phyloP scores from a whole-genome alignment of 1,140 invertebrate genomes.

The Solen grandis region DNA sequence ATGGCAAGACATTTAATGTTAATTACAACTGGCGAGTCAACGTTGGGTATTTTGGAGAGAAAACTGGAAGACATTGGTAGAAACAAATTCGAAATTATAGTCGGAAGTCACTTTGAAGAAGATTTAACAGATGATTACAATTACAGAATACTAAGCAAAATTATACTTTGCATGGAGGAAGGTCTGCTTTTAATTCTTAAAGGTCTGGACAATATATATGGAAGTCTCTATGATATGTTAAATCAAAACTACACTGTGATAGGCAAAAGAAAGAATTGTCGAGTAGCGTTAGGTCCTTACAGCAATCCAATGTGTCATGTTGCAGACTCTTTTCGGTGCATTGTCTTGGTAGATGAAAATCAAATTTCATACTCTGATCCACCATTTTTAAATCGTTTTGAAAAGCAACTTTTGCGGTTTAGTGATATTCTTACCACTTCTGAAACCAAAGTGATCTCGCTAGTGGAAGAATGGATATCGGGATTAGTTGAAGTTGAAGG shows the following conservation, averaged over 20 bases:
- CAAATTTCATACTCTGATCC: conserved; percentile 68
- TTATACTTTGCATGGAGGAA: conserved; percentile 75
- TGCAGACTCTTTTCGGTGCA: conserved; percentile 69
- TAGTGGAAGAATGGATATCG: conserved; percentile 13
- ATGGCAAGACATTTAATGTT: conserved; percentile 65
- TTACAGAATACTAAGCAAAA: conserved; percentile 70
- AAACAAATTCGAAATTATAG: conserved; percentile 58
- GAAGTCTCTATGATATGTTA: conserved; percentile 74
- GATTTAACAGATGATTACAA: conserved; percentile 70
- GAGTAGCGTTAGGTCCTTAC: conserved; percentile 69
- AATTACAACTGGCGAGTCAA: conserved; percentile 63
- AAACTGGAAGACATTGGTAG: conserved; percentile 46
- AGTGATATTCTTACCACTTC: conserved; percentile 51
- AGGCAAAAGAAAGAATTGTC: conserved; percentile 69
- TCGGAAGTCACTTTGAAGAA: conserved; percentile 73
- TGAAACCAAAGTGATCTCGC: neutral
- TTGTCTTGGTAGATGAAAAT: conserved; percentile 69
- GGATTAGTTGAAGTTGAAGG: conserved; percentile 24
- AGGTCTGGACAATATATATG: conserved; percentile 73
- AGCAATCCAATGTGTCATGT: conserved; percentile 75
- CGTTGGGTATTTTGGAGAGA: conserved; percentile 57
- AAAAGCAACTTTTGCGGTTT: conserved; percentile 68
- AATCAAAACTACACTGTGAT: conserved; percentile 74
- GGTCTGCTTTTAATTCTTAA: conserved; percentile 68
- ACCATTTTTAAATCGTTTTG: conserved; percentile 74